Conservation (phyloP, 1,140 invertebrate species). For the Zaprionus gabonicus region DNA sequence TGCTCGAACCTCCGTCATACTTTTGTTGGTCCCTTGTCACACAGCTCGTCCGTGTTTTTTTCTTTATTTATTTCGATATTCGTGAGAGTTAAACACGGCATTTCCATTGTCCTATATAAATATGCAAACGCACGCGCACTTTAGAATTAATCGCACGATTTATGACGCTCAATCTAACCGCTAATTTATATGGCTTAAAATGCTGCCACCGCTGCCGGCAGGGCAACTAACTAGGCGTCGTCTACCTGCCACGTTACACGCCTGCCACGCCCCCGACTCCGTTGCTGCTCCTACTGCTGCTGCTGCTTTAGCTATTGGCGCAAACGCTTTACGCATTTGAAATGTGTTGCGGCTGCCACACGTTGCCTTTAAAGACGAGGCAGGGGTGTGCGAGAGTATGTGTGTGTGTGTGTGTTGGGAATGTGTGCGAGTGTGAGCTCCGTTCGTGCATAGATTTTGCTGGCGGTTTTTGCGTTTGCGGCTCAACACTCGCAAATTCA, state of each 20-base stretch:
- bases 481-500: slow-evolving; percentile 67
- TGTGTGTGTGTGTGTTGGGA: slow-evolving; percentile 5
- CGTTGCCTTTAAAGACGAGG: slow-evolving; percentile 51
- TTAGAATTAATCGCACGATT: slow-evolving; percentile 77
- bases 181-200: slow-evolving; percentile 76
- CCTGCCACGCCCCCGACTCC: slow-evolving; percentile 3
- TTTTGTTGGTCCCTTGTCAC: slow-evolving; percentile 22
- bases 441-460: slow-evolving; percentile 62
- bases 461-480: slow-evolving; percentile 70
- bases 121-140: slow-evolving; percentile 59
- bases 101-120: slow-evolving; percentile 56
- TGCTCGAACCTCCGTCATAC: slow-evolving; percentile 20
- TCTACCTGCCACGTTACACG: neutral
- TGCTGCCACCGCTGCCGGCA: neutral
- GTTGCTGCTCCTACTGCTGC: too few relatives aligned
- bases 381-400: neutral
- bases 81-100: slow-evolving; percentile 26
- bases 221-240: slow-evolving; percentile 35
- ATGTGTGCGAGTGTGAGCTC: slow-evolving; percentile 9
- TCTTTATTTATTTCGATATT: slow-evolving; percentile 25
- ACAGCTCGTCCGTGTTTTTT: neutral
- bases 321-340: slow-evolving; percentile 72
- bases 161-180: slow-evolving; percentile 79
- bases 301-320: slow-evolving; percentile 15
- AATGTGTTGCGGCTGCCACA: slow-evolving; percentile 64